Evolutionary conservation across 1,140 invertebrate genomes (phyloP).

Genomic region (Leptinotarsa texana): DNA sequence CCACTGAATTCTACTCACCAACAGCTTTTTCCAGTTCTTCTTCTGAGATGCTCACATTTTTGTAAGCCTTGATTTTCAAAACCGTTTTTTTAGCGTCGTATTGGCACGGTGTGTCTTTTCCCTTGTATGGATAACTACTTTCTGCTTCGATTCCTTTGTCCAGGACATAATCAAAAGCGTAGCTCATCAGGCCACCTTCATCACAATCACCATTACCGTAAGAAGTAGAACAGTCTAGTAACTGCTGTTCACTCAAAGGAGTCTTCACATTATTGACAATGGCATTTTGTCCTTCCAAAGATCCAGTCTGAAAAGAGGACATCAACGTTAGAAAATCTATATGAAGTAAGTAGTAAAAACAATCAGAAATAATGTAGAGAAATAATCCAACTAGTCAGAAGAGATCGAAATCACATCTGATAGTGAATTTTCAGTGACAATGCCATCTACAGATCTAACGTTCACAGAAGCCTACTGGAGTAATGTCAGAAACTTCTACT

Average conservation of each 20-base stretch:
- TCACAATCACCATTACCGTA: conserved; percentile 18
- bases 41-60: neutral
- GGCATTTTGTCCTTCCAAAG: conserved; percentile 94
- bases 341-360: neutral
- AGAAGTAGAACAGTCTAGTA: conserved; percentile 79
- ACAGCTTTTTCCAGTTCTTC: conserved; percentile 14
- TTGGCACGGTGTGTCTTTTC: neutral
- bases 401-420: no score
- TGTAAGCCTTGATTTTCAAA: neutral
- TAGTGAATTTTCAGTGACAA: no score
- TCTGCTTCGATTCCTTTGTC: conserved; percentile 93
- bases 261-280: conserved; percentile 81
- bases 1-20: conserved; percentile 12
- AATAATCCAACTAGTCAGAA: no score
- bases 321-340: no score
- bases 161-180: conserved; percentile 89
- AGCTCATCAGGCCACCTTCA: conserved; percentile 89
- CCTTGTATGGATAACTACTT: conserved; percentile 82
- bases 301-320: conserved; percentile 72
- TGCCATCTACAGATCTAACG: no score
- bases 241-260: conserved; percentile 94
- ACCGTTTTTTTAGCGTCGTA: neutral
- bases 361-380: no score
- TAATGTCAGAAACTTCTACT: no score
- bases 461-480: no score